Base-by-base conservation (phyloP, 2,113 vertebrate genomes). In the Ceuthmochares aereus region DNA sequence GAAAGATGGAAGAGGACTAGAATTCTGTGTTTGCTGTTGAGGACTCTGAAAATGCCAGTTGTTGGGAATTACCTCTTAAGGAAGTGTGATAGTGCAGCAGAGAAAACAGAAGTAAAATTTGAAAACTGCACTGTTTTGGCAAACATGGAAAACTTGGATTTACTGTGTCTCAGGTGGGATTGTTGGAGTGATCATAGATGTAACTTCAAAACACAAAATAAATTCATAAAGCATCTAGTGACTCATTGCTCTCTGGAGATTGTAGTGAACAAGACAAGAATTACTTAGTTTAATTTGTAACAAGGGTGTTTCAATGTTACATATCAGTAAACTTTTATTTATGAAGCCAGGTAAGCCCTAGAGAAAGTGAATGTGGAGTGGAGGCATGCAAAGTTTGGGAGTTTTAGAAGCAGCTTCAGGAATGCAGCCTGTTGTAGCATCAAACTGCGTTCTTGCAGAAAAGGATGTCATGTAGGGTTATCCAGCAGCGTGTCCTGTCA, bases 201-300 rank as follows among this genome's bases (percentile, higher is more conserved):
- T 73, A 56, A 51, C 34, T 58, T 73, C 9, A 60, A 12, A 40
- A 37, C 29, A 15, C 74, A 27, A 37, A 83, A 15, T 4, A 30
- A 26, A 45, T 42, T 16, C 8, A 13, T 78, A 17, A 56, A 77
- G 51, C 10, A 6, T 12, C 3, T 36, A 6, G 3, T 0, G 0
- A 22, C 69, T 58, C 5, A 4, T 15, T 49, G n/a, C 20, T 66
- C 26, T 69, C 16, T 17, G 5, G 32, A 52, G 43, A 30, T 19
- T 66, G 36, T 51, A 34, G 15, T 12, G 14, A 72, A 13, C 27
- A 45, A n/a, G 36, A 32, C 12, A 49, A 30, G n/a, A 90, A 40
- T 21, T 15, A 22, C 19, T 52, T 52, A 40, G 36, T 26, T 62
- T 67, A 21, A 17, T 62, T n/a, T 66, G 4, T 43, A 74, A 22